Evolutionary conservation across 1,140 invertebrate species (phyloP).

Genomic region (Littorina saxatilis): DNA sequence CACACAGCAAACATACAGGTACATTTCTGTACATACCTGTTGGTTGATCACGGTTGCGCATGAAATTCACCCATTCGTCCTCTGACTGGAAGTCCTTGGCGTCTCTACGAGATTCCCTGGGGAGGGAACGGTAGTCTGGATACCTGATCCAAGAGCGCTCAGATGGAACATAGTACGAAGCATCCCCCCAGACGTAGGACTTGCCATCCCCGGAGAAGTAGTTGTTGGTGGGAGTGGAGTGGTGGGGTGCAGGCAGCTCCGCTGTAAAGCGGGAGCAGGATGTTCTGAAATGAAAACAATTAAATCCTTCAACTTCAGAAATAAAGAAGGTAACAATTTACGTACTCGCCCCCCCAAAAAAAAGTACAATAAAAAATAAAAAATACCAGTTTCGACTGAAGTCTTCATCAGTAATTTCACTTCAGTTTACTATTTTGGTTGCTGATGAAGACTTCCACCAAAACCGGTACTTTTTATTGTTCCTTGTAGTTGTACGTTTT

Average conservation of each 20-base stretch:
- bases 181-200: conserved; percentile 63
- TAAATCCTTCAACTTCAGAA: no score
- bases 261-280: conserved; percentile 52
- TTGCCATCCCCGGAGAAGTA: conserved; percentile 64
- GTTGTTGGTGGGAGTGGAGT: conserved; percentile 61
- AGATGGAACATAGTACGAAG: conserved; percentile 67
- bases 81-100: conserved; percentile 66
- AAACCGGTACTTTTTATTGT: no score
- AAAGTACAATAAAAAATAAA: no score
- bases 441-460: no score
- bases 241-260: conserved; percentile 61
- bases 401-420: no score
- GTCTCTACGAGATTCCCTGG: conserved; percentile 60
- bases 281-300: conserved; percentile 55
- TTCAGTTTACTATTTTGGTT: no score
- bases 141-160: conserved; percentile 60
- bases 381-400: no score
- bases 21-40: conserved; percentile 57
- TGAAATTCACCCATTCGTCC: conserved; percentile 65
- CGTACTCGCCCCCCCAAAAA: no score
- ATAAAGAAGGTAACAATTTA: no score
- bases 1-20: no score
- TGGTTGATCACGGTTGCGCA: conserved; percentile 63
- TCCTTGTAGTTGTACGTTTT: no score
- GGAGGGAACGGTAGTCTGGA: conserved; percentile 63